Evolutionary conservation across 2,113 vertebrate genomes (phyloP).

Genomic region (Cepphus grylle): DNA sequence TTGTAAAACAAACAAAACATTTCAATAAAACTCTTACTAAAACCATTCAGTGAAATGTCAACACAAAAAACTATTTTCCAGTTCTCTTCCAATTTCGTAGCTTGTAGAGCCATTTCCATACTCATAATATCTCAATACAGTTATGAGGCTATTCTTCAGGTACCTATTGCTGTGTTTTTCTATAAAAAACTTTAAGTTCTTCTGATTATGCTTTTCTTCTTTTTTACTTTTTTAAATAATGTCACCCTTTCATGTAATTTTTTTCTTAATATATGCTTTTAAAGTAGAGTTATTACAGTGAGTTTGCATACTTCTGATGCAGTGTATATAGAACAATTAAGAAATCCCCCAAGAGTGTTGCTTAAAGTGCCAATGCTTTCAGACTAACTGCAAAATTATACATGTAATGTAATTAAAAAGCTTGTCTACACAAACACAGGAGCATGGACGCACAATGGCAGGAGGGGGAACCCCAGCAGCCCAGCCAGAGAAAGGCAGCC

Average conservation of each 20-base stretch:
- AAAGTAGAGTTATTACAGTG: background rate
- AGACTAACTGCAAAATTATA: background rate
- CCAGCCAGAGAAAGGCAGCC: background rate
- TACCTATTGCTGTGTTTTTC: background rate
- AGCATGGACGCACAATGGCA: background rate
- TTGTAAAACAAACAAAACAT: background rate
- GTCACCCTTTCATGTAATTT: background rate
- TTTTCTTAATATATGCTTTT: background rate
- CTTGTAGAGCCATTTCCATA: background rate
- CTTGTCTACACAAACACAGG: background rate
- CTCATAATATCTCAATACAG: background rate
- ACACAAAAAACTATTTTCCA: background rate
- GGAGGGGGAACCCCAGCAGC: rapidly evolving
- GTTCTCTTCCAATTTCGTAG: background rate
- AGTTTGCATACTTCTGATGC: background rate
- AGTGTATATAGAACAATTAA: background rate
- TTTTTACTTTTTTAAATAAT: background rate
- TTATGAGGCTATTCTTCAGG: background rate
- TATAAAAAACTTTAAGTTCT: background rate
- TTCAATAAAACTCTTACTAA: background rate
- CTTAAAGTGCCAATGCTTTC: background rate
- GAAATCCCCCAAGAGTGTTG: background rate
- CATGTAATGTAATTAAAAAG: background rate
- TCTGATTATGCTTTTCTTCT: background rate
- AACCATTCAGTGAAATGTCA: background rate